phyloP scores from a whole-genome alignment of 37 sponge, comb jelly and placozoan genomes.

The Haliclona indistincta region DNA sequence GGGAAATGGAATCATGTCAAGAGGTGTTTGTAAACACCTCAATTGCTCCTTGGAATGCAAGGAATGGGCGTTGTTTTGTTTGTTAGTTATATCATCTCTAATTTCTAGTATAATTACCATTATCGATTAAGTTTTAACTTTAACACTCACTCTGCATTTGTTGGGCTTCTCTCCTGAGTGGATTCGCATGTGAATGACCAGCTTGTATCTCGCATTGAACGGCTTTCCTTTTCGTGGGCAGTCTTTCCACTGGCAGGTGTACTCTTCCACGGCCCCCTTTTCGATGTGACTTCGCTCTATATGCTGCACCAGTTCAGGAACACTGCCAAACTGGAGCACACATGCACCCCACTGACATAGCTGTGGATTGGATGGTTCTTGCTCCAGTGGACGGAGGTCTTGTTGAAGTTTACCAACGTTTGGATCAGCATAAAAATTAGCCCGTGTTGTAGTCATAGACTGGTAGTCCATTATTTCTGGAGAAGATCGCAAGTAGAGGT shows the following conservation, averaged over 20 bases:
- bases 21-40: too few species aligned
- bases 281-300: constrained; percentile 85
- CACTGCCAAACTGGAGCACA: constrained; percentile 45
- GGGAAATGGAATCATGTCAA: too few species aligned
- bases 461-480: constrained; percentile 16
- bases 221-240: constrained; percentile 81
- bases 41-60: too few species aligned
- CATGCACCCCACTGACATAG: constrained; percentile 81
- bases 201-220: constrained; percentile 95
- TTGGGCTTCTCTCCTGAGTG: constrained; percentile 97
- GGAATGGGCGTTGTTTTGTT: too few species aligned
- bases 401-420: not conserved
- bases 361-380: constrained; percentile 9
- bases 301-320: constrained; percentile 84
- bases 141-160: constrained; percentile 86
- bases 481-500: not conserved
- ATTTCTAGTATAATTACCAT: too few species aligned
- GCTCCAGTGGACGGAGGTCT: not conserved
- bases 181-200: constrained; percentile 92
- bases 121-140: too few species aligned
- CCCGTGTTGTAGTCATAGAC: constrained; percentile 1
- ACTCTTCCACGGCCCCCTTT: constrained; percentile 69
- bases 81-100: too few species aligned
- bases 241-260: constrained; percentile 71
- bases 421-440: not conserved